Percentiles rank a stretch among this genome's conserved stretches.
Conservation (phyloP, 2,888 invertebrate species). For the Cheilosia impressa region DNA sequence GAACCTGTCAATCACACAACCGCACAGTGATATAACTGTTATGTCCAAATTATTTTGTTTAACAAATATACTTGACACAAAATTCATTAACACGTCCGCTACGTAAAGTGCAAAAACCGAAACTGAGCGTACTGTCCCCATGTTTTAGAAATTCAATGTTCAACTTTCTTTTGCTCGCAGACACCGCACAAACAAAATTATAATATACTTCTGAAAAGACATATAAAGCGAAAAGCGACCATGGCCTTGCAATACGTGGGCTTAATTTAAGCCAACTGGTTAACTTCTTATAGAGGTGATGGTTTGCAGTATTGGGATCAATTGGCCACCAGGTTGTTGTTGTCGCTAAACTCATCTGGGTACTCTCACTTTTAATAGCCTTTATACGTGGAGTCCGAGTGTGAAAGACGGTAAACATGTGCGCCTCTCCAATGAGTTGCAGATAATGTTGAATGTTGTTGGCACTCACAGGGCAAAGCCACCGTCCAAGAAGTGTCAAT, state of each 20-base stretch:
- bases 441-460: neutral
- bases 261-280: slow-evolving; percentile 40
- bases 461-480: too few species aligned
- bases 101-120: slow-evolving; percentile 39
- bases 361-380: slow-evolving; percentile 61
- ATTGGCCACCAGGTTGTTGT: slow-evolving; percentile 23
- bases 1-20: neutral
- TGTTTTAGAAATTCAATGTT: slow-evolving; percentile 39
- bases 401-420: neutral
- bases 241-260: slow-evolving; percentile 49
- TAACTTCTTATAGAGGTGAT: slow-evolving; percentile 32
- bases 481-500: slow-evolving; percentile 8
- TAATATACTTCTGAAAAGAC: slow-evolving; percentile 32
- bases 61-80: slow-evolving; percentile 11
- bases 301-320: slow-evolving; percentile 14
- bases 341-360: slow-evolving; percentile 47
- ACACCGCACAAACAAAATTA: slow-evolving; percentile 31
- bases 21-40: neutral
- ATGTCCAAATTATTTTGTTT: neutral
- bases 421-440: neutral
- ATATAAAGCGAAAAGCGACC: slow-evolving; percentile 34
- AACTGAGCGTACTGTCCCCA: slow-evolving; percentile 30
- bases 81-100: slow-evolving; percentile 33
- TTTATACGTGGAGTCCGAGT: slow-evolving; percentile 11
- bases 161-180: slow-evolving; percentile 60